Conservation (phyloP, 2,797 vertebrate species). For the Sus cebifrons region DNA sequence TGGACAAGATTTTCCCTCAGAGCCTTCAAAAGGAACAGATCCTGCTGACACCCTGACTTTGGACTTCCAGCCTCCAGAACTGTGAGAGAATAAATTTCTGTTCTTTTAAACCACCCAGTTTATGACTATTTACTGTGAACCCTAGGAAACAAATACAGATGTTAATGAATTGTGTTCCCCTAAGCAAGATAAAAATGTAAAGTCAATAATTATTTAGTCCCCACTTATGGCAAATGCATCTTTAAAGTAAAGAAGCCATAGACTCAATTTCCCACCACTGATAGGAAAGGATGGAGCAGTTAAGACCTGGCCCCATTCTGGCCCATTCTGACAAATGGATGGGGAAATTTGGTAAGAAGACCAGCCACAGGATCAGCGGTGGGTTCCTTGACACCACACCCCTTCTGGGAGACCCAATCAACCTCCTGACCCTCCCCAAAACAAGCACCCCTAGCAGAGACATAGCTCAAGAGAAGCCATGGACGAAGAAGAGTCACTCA, state of each 20-base stretch:
- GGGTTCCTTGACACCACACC: background rate
- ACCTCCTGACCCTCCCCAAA: background rate
- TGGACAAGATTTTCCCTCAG: background rate
- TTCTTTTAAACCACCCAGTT: background rate
- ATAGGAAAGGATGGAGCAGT: background rate
- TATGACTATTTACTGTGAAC: background rate
- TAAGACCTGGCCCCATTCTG: background rate
- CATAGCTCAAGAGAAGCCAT: background rate
- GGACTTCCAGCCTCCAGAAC: background rate
- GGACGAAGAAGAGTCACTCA: background rate
- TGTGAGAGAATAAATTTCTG: background rate
- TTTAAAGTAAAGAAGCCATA: background rate
- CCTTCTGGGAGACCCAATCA: background rate
- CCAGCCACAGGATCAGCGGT: background rate
- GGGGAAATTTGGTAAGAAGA: background rate
- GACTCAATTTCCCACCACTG: background rate
- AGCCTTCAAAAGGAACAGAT: background rate
- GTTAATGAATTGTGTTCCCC: background rate
- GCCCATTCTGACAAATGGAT: background rate
- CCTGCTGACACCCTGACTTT: background rate
- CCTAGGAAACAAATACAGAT: background rate
- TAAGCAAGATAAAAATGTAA: background rate
- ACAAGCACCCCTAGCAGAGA: background rate
- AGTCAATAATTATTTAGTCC: background rate
- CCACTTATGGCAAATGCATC: background rate